phyloP scores from a whole-genome alignment of 35 echinoderm and acorn worm genomes.

The Anneissia japonica region DNA sequence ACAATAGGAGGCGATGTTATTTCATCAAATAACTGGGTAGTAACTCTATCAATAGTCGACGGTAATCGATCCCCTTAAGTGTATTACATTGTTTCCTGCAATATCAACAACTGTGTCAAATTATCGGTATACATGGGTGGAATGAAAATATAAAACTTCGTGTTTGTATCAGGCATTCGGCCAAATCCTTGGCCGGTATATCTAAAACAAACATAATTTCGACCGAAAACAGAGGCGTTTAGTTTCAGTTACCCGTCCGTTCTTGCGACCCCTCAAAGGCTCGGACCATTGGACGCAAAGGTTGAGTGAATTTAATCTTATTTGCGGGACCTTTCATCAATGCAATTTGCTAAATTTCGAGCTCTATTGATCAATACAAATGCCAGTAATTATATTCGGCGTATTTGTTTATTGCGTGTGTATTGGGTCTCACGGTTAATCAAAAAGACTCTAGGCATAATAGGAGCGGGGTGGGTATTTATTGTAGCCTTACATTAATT shows the following conservation, averaged over 20 bases:
- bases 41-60: background rate
- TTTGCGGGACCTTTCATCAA: background rate
- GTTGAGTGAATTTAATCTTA: background rate
- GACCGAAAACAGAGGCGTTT: background rate
- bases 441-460: no score
- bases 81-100: background rate
- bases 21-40: background rate
- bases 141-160: background rate
- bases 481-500: no score
- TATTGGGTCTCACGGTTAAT: background rate
- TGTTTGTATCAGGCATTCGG: background rate
- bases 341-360: background rate
- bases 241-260: background rate
- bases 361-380: background rate
- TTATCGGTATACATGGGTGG: background rate
- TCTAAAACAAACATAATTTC: background rate
- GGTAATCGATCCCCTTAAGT: background rate
- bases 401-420: background rate
- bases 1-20: background rate
- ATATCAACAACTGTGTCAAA: background rate
- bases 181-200: background rate
- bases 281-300: background rate
- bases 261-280: background rate
- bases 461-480: no score
- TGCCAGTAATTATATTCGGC: background rate